These are phyloP conservation scores for Chelonus insularis DNA, from an alignment of 1,140 invertebrate species.

Conservation along the genomic window DNA sequence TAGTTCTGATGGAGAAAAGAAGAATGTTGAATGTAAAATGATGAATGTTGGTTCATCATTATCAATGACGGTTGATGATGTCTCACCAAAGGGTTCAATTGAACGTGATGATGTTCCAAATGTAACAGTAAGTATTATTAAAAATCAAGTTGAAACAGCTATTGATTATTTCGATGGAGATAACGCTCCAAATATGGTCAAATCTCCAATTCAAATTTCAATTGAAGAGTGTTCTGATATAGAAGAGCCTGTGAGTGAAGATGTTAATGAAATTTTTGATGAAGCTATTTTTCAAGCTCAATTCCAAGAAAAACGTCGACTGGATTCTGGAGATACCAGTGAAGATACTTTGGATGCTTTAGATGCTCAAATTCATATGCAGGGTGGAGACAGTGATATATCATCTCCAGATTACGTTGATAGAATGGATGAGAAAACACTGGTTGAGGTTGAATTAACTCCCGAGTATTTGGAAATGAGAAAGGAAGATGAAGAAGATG, in stretches of 20 bases:
- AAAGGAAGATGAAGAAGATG: conserved; percentile 47
- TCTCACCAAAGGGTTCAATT: conserved; percentile 40
- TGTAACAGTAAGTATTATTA: conserved; percentile 38
- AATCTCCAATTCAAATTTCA: conserved; percentile 58
- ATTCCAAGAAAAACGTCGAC: conserved; percentile 43
- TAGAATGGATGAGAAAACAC: conserved; percentile 55
- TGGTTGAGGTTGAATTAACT: conserved; percentile 56
- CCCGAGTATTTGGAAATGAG: conserved; percentile 56
- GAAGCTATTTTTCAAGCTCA: conserved; percentile 45
- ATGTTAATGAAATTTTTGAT: conserved; percentile 43
- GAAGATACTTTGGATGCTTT: conserved; percentile 57
- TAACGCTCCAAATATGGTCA: conserved; percentile 50
- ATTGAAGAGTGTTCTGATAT: conserved; percentile 59
- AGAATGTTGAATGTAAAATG: conserved; percentile 48
- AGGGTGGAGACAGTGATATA: conserved; percentile 50
- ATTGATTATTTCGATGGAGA: conserved; percentile 44
- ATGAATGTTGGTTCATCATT: conserved; percentile 22
- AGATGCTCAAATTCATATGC: conserved; percentile 53
- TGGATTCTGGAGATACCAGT: conserved; percentile 51
- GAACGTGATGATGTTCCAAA: conserved; percentile 52
- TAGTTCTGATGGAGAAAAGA: conserved; percentile 37
- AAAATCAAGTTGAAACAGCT: conserved; percentile 26
- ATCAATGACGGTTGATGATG: conserved; percentile 38
- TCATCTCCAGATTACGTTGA: conserved; percentile 57
- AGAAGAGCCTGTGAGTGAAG: conserved; percentile 45